Conservation (phyloP, 2,888 invertebrate species). For the Pachycephus smyrnensis region DNA sequence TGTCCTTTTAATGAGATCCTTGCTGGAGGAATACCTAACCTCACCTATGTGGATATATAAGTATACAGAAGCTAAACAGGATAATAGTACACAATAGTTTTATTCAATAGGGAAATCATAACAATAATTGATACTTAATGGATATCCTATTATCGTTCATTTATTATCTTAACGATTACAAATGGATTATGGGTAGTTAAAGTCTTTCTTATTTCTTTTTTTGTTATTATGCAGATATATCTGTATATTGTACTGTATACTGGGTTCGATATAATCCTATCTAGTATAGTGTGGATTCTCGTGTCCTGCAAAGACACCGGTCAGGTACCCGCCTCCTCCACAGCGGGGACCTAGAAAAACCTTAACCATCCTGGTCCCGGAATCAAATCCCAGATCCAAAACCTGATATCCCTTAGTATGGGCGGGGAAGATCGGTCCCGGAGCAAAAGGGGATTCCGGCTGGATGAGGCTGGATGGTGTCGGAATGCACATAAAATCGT, state of each 20-base stretch:
- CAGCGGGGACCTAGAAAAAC: slow-evolving; percentile 17
- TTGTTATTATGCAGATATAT: neutral
- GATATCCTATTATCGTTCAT: neutral
- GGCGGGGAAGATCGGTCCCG: slow-evolving; percentile 25
- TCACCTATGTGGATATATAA: neutral
- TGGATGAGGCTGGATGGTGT: slow-evolving; percentile 38
- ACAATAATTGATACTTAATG: neutral
- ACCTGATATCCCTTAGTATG: slow-evolving; percentile 51
- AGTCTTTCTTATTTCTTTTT: neutral
- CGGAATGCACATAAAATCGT: slow-evolving; percentile 55
- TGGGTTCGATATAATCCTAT: neutral
- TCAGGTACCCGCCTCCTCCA: slow-evolving; percentile 12
- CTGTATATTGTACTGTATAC: neutral
- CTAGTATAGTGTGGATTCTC: neutral
- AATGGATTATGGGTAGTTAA: neutral
- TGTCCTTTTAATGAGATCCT: neutral
- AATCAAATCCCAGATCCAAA: slow-evolving; percentile 52
- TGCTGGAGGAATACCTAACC: neutral
- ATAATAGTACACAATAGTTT: neutral
- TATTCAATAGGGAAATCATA: neutral
- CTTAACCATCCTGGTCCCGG: slow-evolving; percentile 25
- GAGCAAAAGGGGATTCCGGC: slow-evolving; percentile 26
- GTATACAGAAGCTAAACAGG: neutral
- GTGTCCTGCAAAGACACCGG: neutral
- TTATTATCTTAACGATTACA: neutral